Base-by-base conservation (phyloP, 1,140 invertebrate genomes). In the Pristionchus pacificus region DNA sequence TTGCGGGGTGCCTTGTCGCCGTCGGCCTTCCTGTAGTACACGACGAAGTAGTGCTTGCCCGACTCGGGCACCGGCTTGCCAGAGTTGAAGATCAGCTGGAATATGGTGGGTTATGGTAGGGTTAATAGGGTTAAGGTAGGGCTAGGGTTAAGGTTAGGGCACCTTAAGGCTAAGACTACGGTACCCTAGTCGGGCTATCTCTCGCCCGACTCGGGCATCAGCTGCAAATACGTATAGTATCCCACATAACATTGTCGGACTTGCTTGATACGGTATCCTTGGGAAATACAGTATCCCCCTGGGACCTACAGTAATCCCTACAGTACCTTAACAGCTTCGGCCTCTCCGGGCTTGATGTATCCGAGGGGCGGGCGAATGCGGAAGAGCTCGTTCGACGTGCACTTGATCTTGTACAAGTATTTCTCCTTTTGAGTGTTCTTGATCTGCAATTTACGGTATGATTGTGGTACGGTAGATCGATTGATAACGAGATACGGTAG, bases 351-450 rank as follows among this genome's bases (percentile, higher is more conserved):
- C n/a, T 74, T 66, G 30, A 78, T 57, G 28, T 32, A 33, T 2
- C 68, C 70, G 24, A 78, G 68, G 15, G 77, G 77, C 3, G 77
- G 77, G 15, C 77, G 77, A 60, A 79, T 78, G 2, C 77, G 74
- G 61, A 78, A 78, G 58, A 78, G 77, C 38, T 78, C 77, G 67
- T 78, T 79, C 28, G 27, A 60, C 24, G 77, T 79, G 74, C 77
- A 78, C 57, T 78, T 78, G 30, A 78, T 74, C 68, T 78, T 78
- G 74, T 55, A 77, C 55, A 70, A 70, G 31, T 49, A 6, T 13
- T 69, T 60, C 33, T 78, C 70, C 68, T 73, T 68, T 6, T 60
- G 68, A 15, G 75, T 10, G 59, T 78, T 78, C 29, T 74, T 75
- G 27, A 78, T 65, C 64, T 78, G 77, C 33, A 78, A 28, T 30